A percentile compares a stretch with the other conserved stretches of the same genome.
phyloP scores from a whole-genome alignment of 1,140 invertebrate genomes.

The Paraescarpia echinospica region DNA sequence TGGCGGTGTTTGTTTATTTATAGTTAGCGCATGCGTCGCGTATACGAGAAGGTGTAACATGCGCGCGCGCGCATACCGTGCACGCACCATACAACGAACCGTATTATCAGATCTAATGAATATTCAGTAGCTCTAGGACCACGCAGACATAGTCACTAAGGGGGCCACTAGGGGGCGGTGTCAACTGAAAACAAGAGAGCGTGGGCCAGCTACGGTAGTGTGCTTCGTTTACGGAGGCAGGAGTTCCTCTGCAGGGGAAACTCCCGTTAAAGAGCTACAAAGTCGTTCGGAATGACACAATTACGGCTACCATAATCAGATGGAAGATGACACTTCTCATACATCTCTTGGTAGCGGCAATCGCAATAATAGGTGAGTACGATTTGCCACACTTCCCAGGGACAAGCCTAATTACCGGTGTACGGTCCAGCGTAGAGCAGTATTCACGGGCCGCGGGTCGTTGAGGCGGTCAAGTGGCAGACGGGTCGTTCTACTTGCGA shows the following conservation, averaged over 20 bases:
- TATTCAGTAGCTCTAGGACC: not conserved
- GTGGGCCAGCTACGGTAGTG: not conserved
- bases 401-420: not conserved
- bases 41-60: not conserved
- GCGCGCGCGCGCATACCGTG: not conserved
- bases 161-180: not conserved
- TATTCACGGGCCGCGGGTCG: not conserved
- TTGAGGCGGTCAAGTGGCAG: not conserved
- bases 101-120: not conserved
- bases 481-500: not conserved
- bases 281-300: not conserved
- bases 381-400: not conserved
- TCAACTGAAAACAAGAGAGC: not conserved
- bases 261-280: not conserved
- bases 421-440: not conserved
- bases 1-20: not conserved
- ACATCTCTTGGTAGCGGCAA: not conserved
- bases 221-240: not conserved
- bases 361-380: not conserved
- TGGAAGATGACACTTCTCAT: not conserved
- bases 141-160: not conserved
- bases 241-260: not conserved
- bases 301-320: not conserved
- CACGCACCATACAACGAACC: not conserved
- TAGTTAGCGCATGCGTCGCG: not conserved